Percentiles rank a stretch among this genome's conserved stretches.
phyloP scores from a whole-genome alignment of 2,797 vertebrate genomes.

The Synaphobranchus kaupii region DNA sequence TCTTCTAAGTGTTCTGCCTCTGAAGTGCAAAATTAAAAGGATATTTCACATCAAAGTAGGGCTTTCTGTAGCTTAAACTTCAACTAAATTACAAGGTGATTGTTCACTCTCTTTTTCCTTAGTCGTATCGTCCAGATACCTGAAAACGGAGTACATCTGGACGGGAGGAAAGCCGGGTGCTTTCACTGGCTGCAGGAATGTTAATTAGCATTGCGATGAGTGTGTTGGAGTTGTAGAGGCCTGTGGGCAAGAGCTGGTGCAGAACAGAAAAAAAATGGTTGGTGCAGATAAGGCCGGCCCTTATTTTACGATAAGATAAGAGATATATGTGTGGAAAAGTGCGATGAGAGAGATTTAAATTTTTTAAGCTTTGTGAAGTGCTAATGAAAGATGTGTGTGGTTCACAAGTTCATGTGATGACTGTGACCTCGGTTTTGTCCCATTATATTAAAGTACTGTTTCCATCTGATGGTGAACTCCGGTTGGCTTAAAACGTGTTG shows the following conservation, averaged over 20 bases:
- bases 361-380: neutral
- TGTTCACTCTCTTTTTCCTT: constrained; percentile 51
- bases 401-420: neutral
- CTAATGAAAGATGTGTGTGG: neutral
- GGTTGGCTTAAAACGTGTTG: no score
- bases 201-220: constrained; percentile 49
- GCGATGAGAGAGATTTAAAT: neutral
- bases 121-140: constrained; percentile 58
- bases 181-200: constrained; percentile 53
- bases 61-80: constrained; percentile 52
- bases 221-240: constrained; percentile 23
- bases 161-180: constrained; percentile 60
- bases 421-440: neutral
- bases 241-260: constrained; percentile 36
- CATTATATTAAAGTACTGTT: neutral
- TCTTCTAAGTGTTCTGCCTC: constrained; percentile 44
- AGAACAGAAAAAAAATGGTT: neutral
- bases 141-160: constrained; percentile 65
- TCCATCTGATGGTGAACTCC: neutral
- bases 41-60: constrained; percentile 66
- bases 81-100: constrained; percentile 70
- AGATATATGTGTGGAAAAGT: neutral
- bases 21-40: constrained; percentile 58
- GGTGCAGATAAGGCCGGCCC: neutral
- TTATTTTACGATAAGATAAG: neutral